Base-by-base conservation (phyloP, 1,140 invertebrate genomes). In the Drosophila hydei region DNA sequence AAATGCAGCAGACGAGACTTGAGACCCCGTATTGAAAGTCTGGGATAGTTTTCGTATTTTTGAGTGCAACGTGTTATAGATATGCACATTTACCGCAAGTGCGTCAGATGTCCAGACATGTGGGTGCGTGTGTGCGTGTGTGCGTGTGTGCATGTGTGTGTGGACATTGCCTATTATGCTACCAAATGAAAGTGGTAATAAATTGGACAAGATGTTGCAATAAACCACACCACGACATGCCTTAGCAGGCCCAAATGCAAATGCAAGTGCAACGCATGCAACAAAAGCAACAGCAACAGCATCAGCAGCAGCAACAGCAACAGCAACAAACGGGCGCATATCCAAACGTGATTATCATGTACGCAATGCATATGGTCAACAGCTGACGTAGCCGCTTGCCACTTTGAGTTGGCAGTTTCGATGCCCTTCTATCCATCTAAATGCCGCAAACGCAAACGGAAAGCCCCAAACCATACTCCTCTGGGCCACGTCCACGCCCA, bases 171-270 rank as follows among this genome's bases (percentile, higher is more conserved):
- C 74, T 79, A 84, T 90, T 90, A 88, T 80, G 81, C 77, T 88
- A 84, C 83, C 88, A 88, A 88, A 88, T 88, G 79, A 90, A 90
- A 89, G 83, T 90, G 89, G 89, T 90, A 90, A 90, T 90, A 90
- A 90, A 90, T 90, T 90, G 83, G 78, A 90, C 89, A 90, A 90
- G 89, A 90, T 90, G 88, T 85, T 90, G 77, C 89, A 71, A 79
- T 77, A 89, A 90, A 85, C 89, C 89, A 89, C 78, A 89, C 84
- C 72, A 88, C 77, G 72, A 79, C 69, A 76, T 64, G 75, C 83
- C 75, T 67, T 50, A 62, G 68, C 68, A 50, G 36, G 42, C 63
- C 47, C 21, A 74, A 80, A 80, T 87, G 73, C 38, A 40, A 40
- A 40, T 40, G 42, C 81, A 85, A 81, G 87, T 85, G 77, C 75